A percentile compares a stretch with the other conserved stretches of the same genome.
Evolutionary conservation across 2,113 vertebrate genomes (phyloP).

Genomic region (Istiophorus platypterus): DNA sequence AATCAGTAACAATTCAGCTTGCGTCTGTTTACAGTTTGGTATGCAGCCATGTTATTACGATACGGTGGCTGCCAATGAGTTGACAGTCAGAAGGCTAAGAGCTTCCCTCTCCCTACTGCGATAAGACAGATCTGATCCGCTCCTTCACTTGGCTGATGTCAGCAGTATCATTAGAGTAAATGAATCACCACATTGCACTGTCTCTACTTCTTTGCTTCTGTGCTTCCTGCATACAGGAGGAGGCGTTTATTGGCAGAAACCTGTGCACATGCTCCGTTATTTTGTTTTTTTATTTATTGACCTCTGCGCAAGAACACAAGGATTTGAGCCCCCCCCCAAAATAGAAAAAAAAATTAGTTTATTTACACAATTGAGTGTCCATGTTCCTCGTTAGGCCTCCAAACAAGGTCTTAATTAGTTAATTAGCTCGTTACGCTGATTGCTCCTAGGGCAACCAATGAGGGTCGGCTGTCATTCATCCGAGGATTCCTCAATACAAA

Average conservation of each 20-base stretch:
- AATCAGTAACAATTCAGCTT: constrained; percentile 70
- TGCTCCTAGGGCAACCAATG: constrained; percentile 75
- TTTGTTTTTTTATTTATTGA: constrained; percentile 65
- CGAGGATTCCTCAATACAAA: constrained; percentile 25
- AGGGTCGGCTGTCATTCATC: constrained; percentile 81
- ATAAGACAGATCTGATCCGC: constrained; percentile 75
- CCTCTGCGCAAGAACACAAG: constrained; percentile 57
- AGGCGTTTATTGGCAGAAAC: constrained; percentile 65
- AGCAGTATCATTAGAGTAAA: constrained; percentile 76
- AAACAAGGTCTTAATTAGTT: constrained; percentile 85
- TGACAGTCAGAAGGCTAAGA: constrained; percentile 69
- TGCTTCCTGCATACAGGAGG: constrained; percentile 46
- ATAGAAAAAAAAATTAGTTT: constrained; percentile 70
- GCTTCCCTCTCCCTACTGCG: constrained; percentile 46
- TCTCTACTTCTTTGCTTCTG: constrained; percentile 41
- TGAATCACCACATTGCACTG: constrained; percentile 74
- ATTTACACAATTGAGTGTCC: constrained; percentile 82
- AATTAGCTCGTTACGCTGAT: constrained; percentile 83
- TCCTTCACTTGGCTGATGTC: constrained; percentile 69
- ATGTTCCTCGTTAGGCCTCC: constrained; percentile 81
- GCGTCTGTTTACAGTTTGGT: constrained; percentile 73
- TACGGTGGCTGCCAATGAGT: constrained; percentile 67
- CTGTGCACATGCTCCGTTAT: constrained; percentile 30
- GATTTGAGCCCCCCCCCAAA: constrained; percentile 45
- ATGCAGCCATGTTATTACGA: constrained; percentile 57